phyloP scores from a whole-genome alignment of 1,140 invertebrate genomes.

The Ptiloglossa arizonensis region DNA sequence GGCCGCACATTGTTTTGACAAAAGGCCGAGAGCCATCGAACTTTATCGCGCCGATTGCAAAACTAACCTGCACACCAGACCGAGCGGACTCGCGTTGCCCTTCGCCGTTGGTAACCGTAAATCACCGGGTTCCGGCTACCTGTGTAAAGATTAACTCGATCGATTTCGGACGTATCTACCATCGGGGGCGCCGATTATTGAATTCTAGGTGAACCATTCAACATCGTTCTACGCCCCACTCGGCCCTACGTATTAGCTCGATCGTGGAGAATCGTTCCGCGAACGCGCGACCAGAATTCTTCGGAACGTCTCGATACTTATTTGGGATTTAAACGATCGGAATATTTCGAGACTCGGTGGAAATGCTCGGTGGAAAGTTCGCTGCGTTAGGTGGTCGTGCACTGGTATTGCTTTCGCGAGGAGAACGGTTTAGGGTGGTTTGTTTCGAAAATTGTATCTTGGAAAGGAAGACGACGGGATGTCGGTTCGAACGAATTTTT shows the following conservation, averaged over 20 bases:
- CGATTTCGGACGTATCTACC: conserved; percentile 19
- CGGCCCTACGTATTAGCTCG: background rate
- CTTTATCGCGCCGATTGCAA: conserved; percentile 48
- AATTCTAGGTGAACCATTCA: conserved; percentile 12
- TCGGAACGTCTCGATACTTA: too few species aligned
- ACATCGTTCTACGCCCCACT: too few species aligned
- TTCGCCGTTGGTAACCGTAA: conserved; percentile 33
- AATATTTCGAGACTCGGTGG: too few species aligned
- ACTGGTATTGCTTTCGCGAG: too few species aligned
- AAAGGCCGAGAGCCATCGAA: conserved; percentile 48
- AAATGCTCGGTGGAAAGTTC: too few species aligned
- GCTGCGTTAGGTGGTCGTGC: too few species aligned
- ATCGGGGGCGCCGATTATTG: conserved; percentile 31
- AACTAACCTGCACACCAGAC: conserved; percentile 30
- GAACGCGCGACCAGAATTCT: background rate
- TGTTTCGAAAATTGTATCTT: too few species aligned
- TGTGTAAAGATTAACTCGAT: conserved; percentile 32
- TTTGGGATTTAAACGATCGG: too few species aligned
- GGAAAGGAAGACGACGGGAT: too few species aligned
- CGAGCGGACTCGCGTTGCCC: background rate
- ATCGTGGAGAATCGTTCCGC: background rate
- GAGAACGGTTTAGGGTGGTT: too few species aligned
- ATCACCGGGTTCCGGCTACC: conserved; percentile 18
- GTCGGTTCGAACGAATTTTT: too few species aligned
- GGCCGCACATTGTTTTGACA: conserved; percentile 55